A percentile compares a stretch with the other conserved stretches of the same genome.
These are phyloP conservation scores for Podarcis lilfordi DNA, from an alignment of 2,797 vertebrate species.

Conservation along the genomic window DNA sequence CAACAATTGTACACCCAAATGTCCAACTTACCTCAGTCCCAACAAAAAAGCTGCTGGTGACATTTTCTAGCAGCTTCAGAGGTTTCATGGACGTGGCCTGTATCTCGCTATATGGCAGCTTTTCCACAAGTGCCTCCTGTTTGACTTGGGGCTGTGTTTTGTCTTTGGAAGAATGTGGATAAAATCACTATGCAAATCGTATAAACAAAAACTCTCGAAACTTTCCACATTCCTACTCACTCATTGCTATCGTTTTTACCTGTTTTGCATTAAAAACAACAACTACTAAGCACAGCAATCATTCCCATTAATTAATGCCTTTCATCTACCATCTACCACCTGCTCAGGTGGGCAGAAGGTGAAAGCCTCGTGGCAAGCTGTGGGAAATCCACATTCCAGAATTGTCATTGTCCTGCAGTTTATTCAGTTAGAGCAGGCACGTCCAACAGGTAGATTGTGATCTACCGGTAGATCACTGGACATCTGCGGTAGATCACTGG, in stretches of 20 bases:
- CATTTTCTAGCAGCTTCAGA: conserved; percentile 72
- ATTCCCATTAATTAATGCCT: not conserved
- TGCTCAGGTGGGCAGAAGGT: not conserved
- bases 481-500: no score
- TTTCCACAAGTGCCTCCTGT: conserved; percentile 30
- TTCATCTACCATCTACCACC: no score
- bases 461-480: no score
- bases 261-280: not conserved
- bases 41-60: conserved; percentile 84
- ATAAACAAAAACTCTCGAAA: conserved; percentile 1
- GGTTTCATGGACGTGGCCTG: conserved; percentile 72
- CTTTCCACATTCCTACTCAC: not conserved
- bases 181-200: conserved; percentile 12
- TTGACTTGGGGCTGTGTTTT: conserved; percentile 52
- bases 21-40: conserved; percentile 88
- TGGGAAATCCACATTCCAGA: not conserved
- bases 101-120: conserved; percentile 74
- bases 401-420: not conserved
- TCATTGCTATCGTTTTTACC: not conserved
- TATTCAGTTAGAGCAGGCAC: no score
- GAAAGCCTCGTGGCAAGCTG: not conserved
- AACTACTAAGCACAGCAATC: not conserved
- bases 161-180: conserved; percentile 62
- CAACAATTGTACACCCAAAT: not conserved
- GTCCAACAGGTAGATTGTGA: no score